Base-by-base conservation (phyloP, 2,797 vertebrate genomes). In the Pterois miles region DNA sequence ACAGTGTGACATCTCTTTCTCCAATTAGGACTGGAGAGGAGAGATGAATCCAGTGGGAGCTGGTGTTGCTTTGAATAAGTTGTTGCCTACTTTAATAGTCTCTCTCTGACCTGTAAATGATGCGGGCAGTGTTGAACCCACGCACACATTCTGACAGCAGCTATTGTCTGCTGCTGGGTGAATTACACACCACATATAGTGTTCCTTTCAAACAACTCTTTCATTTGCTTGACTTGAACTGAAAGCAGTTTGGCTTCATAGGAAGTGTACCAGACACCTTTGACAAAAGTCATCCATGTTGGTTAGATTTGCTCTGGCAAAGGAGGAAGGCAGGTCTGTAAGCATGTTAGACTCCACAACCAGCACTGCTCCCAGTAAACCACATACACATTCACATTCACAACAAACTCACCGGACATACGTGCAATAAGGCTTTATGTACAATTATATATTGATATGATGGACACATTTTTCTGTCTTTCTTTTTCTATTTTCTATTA, bases 1-100 rank as follows among this genome's bases (percentile, higher is more conserved):
- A 85, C 92, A 88, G 83, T 81, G 85, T 87, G 88, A 90, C 84
- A 90, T 93, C 88, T 89, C 82, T 81, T 69, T 88, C 76, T 83
- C 84, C 89, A 92, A 91, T 93, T 91, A 93, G 82, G 85, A 65
- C 54, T 53, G 76, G 68, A 76, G 81, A 80, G 82, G 68, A 74
- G 77, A 87, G 87, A 88, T 80, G 68, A 86, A 86, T 89, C 93
- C 85, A 80, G 81, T 52, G 87, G 85, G 90, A 90, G 74, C 67
- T 68, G 73, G 43, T 78, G 83, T 65, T 88, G 80, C 76, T 91
- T 87, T 90, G 82, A 90, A 88, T 86, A 89, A 78, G 73, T 88
- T 91, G 82, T 82, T 89, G 89, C 88, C 74, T 84, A 31, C 67
- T 84, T 82, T 89, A 89, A 91, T 84, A 82, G 83, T 85, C 59